phyloP scores from a whole-genome alignment of 30 jellyfish, hydroid and myxozoan species.

The Clytia hemisphaerica region DNA sequence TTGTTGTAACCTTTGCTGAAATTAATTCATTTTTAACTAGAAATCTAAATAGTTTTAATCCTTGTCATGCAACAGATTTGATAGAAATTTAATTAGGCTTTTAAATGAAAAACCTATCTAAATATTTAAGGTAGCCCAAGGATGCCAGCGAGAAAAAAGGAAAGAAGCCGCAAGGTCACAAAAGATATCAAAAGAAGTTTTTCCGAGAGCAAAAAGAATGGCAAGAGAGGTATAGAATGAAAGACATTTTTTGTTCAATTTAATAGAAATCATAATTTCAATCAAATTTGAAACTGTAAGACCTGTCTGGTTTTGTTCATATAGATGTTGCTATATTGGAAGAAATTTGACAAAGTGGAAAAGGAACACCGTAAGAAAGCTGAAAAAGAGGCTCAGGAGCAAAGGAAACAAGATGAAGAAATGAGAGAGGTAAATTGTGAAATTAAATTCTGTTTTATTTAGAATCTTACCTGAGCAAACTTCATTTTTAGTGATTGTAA shows the following conservation, averaged over 20 bases:
- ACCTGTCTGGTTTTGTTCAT: neutral
- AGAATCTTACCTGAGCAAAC: too few relatives aligned
- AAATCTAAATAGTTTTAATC: too few relatives aligned
- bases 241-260: too few relatives aligned
- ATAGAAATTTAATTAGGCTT: too few relatives aligned
- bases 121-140: conserved; percentile 77
- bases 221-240: conserved; percentile 62
- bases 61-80: too few relatives aligned
- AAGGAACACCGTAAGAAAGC: conserved; percentile 93
- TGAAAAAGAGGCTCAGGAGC: conserved; percentile 94
- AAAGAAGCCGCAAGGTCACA: conserved; percentile 82
- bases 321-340: conserved; percentile 88
- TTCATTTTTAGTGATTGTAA: too few relatives aligned
- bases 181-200: conserved; percentile 64
- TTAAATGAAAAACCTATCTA: too few relatives aligned
- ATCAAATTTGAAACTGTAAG: too few relatives aligned
- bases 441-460: too few relatives aligned
- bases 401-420: conserved; percentile 84
- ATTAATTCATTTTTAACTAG: too few relatives aligned
- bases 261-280: too few relatives aligned
- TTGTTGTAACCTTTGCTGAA: too few relatives aligned
- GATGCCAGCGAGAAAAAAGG: conserved; percentile 74
- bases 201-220: conserved; percentile 85
- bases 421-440: conserved; percentile 72
- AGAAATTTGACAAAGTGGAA: conserved; percentile 83